phyloP scores from a whole-genome alignment of 1,140 invertebrate species.

The Atta texana region DNA sequence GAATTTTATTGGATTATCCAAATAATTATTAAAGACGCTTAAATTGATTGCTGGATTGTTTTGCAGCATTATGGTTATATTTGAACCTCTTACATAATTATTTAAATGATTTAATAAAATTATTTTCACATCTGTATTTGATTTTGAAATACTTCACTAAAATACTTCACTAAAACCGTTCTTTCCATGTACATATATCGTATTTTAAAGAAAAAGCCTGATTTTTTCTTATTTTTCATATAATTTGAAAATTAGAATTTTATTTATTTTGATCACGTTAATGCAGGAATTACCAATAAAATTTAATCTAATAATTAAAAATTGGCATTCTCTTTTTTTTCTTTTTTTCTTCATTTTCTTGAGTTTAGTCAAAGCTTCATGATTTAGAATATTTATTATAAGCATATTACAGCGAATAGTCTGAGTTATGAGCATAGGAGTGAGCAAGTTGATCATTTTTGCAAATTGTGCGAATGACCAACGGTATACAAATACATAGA shows the following conservation, averaged over 20 bases:
- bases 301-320: conserved; percentile 17
- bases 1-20: too few species aligned
- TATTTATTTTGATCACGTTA: neutral
- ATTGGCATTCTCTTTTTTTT: neutral
- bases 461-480: conserved; percentile 5
- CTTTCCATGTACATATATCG: neutral
- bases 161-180: too few species aligned
- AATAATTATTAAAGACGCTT: too few species aligned
- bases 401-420: neutral
- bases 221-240: neutral
- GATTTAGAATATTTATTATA: neutral
- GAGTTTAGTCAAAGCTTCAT: neutral
- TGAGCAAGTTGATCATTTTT: neutral
- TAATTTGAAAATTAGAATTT: neutral
- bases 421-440: neutral
- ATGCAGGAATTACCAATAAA: neutral
- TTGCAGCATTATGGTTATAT: too few species aligned
- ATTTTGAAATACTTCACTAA: too few species aligned
- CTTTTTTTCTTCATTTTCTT: neutral
- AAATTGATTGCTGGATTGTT: too few species aligned
- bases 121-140: too few species aligned
- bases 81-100: too few species aligned
- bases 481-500: neutral
- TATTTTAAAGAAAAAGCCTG: neutral
- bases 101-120: too few species aligned